These are phyloP conservation scores for Microcebus murinus DNA, from an alignment of 2,113 vertebrate species.

Conservation along the genomic window DNA sequence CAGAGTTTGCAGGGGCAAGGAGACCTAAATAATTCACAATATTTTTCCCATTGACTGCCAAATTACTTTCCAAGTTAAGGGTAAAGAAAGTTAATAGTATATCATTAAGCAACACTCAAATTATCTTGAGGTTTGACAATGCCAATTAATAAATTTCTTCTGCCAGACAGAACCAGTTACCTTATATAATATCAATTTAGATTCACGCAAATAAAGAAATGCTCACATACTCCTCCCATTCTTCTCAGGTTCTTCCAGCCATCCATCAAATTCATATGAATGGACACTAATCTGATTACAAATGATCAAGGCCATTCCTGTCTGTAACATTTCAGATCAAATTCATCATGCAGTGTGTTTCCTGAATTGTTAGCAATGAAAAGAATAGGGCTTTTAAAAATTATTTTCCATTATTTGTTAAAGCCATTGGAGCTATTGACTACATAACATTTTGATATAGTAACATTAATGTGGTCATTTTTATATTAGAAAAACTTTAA, in stretches of 20 bases:
- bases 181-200: not conserved
- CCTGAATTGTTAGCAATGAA: not conserved
- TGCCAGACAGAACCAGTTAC: not conserved
- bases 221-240: not conserved
- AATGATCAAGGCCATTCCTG: not conserved
- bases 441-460: not conserved
- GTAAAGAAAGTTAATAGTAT: not conserved
- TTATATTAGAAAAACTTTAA: conserved; percentile 8
- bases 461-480: not conserved
- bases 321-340: not conserved
- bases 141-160: not conserved
- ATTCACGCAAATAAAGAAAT: not conserved
- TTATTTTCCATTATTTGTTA: not conserved
- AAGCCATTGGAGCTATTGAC: not conserved
- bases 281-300: not conserved
- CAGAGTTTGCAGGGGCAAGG: not conserved
- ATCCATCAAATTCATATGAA: not conserved
- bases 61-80: conserved; percentile 1
- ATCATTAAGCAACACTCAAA: not conserved
- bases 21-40: not conserved
- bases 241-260: not conserved
- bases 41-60: not conserved
- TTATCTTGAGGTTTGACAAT: not conserved
- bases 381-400: not conserved
- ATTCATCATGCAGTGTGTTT: not conserved